phyloP scores from a whole-genome alignment of 2,797 vertebrate species.

The Buphagus erythrorhynchus region DNA sequence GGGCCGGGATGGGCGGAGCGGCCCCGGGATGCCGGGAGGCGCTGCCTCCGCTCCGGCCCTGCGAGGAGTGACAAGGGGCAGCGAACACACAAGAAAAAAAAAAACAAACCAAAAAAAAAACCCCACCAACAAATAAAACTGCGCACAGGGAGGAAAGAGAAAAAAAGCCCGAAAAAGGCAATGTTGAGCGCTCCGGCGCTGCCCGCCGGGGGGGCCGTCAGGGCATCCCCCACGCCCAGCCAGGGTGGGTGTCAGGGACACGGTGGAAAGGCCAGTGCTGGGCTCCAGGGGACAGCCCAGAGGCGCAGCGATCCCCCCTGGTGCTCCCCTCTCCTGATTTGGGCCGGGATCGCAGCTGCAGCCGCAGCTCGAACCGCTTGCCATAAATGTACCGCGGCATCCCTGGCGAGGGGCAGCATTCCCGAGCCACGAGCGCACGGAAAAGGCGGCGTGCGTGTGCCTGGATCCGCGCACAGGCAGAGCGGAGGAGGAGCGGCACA shows the following conservation, averaged over 20 bases:
- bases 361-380: neutral
- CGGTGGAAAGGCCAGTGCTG: neutral
- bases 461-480: accelerated
- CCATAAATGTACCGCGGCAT: neutral
- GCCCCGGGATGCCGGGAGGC: neutral
- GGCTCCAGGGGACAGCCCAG: neutral
- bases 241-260: neutral
- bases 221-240: neutral
- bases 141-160: neutral
- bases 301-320: neutral
- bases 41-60: neutral
- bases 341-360: neutral
- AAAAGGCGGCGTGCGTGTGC: accelerated
- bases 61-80: neutral
- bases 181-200: neutral
- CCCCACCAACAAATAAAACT: accelerated
- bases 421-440: neutral
- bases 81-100: accelerated
- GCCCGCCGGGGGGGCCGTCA: neutral
- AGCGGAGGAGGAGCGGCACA: neutral
- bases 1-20: neutral
- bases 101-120: accelerated
- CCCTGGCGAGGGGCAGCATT: neutral
- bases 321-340: neutral
- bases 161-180: slow-evolving; percentile 60